phyloP scores from a whole-genome alignment of 2,888 invertebrate species.

The Drosophila atroscutellata region DNA sequence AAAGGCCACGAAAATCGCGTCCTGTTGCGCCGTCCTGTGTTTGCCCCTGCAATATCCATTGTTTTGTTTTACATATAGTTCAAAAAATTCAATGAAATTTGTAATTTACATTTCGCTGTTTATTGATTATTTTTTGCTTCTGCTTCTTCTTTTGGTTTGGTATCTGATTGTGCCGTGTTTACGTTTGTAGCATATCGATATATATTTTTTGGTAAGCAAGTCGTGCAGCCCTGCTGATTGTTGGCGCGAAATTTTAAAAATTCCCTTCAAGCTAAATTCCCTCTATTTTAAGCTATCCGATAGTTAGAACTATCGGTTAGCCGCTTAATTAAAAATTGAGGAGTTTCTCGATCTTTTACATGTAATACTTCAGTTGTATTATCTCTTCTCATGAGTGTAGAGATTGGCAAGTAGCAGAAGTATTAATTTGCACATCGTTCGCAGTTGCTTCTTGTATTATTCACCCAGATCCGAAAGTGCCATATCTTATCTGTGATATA shows the following conservation, averaged over 20 bases:
- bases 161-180: not conserved
- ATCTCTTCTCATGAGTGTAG: not conserved
- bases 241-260: not conserved
- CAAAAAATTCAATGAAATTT: constrained; percentile 7
- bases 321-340: not conserved
- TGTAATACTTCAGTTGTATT: not conserved
- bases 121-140: constrained; percentile 44
- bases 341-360: not conserved
- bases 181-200: constrained; percentile 13
- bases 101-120: constrained; percentile 46
- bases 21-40: constrained; percentile 68
- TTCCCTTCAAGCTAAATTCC: too few species aligned
- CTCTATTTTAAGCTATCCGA: not conserved
- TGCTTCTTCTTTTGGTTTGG: not conserved
- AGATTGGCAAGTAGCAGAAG: not conserved
- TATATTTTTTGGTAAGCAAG: not conserved
- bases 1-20: constrained; percentile 68
- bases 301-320: not conserved
- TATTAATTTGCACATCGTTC: constrained; percentile 41
- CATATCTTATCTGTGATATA: constrained; percentile 65
- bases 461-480: constrained; percentile 48
- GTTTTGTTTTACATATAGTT: not conserved
- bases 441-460: constrained; percentile 45
- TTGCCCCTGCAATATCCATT: constrained; percentile 59
- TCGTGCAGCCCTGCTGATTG: constrained; percentile 13